phyloP scores from a whole-genome alignment of 2,113 vertebrate species.

The Hippopotamus amphibius region DNA sequence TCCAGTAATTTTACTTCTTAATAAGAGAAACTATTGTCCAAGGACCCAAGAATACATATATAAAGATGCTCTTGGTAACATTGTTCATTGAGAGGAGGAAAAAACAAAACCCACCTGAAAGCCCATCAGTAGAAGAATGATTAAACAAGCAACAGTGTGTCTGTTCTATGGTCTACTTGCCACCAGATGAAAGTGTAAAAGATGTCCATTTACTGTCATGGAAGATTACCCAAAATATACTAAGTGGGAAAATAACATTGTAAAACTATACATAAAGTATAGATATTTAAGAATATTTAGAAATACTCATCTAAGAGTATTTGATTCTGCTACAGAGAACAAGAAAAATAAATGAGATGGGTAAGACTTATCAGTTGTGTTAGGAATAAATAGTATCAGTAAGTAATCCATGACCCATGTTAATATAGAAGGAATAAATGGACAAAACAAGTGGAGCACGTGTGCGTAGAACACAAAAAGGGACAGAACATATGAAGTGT shows the following conservation, averaged over 20 bases:
- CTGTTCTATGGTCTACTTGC: neutral
- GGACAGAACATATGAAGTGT: neutral
- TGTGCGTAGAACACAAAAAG: neutral
- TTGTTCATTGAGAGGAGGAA: neutral
- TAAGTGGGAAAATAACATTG: neutral
- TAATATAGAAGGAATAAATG: neutral
- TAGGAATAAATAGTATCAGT: neutral
- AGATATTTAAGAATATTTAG: neutral
- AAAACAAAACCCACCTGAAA: neutral
- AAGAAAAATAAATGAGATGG: neutral
- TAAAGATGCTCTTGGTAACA: neutral
- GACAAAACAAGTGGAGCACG: neutral
- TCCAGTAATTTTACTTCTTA: neutral
- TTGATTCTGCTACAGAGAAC: conserved; percentile 20
- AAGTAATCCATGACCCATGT: neutral
- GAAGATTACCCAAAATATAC: neutral
- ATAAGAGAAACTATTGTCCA: neutral
- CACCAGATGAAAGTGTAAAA: neutral
- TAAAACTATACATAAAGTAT: neutral
- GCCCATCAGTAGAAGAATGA: neutral
- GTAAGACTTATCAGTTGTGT: neutral
- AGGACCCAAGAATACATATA: neutral
- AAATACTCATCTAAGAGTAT: neutral
- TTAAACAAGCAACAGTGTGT: neutral
- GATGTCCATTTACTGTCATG: neutral